A percentile compares a stretch with the other conserved stretches of the same genome.
phyloP scores from a whole-genome alignment of 64 coral and sea anemone species.

The Pocillopora damicornis region DNA sequence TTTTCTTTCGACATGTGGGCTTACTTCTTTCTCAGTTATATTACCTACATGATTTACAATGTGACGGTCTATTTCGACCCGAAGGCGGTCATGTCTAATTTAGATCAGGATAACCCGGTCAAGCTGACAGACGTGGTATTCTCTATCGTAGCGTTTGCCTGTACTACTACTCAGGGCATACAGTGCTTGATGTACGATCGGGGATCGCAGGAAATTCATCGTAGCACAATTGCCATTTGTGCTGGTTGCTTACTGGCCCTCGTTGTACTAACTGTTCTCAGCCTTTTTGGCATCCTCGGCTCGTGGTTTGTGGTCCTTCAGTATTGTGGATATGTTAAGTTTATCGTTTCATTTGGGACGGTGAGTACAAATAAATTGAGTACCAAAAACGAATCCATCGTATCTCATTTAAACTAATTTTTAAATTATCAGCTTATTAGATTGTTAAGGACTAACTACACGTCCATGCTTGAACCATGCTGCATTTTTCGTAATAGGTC shows the following conservation, averaged over 20 bases:
- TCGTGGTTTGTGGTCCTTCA: slow-evolving; percentile 59
- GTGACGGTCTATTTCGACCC: slow-evolving; percentile 63
- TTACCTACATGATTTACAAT: slow-evolving; percentile 81
- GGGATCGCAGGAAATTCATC: slow-evolving; percentile 67
- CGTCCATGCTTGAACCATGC: too few relatives aligned
- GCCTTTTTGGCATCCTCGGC: slow-evolving; percentile 18
- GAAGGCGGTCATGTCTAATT: slow-evolving; percentile 36
- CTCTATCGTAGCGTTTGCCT: slow-evolving; percentile 58
- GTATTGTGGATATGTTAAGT: slow-evolving; percentile 83
- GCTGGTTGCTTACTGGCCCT: slow-evolving; percentile 36
- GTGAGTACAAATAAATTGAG: slow-evolving; percentile 33
- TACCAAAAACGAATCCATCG: neutral
- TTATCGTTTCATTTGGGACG: slow-evolving; percentile 75
- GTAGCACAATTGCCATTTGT: slow-evolving; percentile 36
- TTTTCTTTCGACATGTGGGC: slow-evolving; percentile 85
- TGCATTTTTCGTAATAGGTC: too few relatives aligned
- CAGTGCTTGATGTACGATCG: slow-evolving; percentile 75
- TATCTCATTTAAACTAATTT: too few relatives aligned
- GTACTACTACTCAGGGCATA: slow-evolving; percentile 42
- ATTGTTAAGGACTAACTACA: too few relatives aligned
- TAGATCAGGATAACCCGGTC: slow-evolving; percentile 62
- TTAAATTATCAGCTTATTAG: too few relatives aligned
- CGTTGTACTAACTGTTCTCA: slow-evolving; percentile 18
- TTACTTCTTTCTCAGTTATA: slow-evolving; percentile 75
- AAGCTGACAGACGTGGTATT: slow-evolving; percentile 81